Evolutionary conservation across 2,888 invertebrate genomes (phyloP), one percentile per base, ranked within the genome.

Genomic region (Troglohyphantes excavatus): DNA sequence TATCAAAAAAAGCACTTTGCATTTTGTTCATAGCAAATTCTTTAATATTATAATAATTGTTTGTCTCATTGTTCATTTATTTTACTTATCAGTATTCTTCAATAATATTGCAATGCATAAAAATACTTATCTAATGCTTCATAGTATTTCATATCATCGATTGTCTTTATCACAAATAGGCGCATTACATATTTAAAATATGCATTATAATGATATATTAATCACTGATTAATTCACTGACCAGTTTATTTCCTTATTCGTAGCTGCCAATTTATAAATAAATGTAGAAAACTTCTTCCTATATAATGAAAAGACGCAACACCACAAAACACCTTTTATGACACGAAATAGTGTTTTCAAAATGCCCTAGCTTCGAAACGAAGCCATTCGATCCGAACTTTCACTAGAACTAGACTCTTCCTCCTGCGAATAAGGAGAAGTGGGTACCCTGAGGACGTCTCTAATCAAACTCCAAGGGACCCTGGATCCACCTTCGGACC

Each of bases 391-490:
- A n/a, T 91, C 91, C 26, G 91, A 91, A 70, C 91, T 86, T 76
- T 91, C 91, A 85, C 91, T 91, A 70, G 91, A 91, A 78, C 90
- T 90, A 11, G 90, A 90, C 63, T 91, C 91, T 63, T 91, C 91
- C 61, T 91, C 91, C 43, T 78, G 81, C 0, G 87, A 88, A 63
- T 72, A 81, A 26, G 90, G 91, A 11, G 91, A 91, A 2, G 90
- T 79, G 29, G 91, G 91, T 21, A 82, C 59, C 27, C 90, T 82
- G 21, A 90, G 39, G 17, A 90, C 89, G 82, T 91, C 90, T 13
- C 90, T 63, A 6, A 79, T 85, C 23, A 91, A 23, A 23, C 70
- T 86, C 91, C 91, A 91, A 29, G 84, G 83, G 3, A 46, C 46
- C 2, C 79, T 61, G 53, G 73, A 59, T 17, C 85, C 90, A 21